phyloP scores from a whole-genome alignment of 2,113 vertebrate genomes.

The Oryzias javanicus region DNA sequence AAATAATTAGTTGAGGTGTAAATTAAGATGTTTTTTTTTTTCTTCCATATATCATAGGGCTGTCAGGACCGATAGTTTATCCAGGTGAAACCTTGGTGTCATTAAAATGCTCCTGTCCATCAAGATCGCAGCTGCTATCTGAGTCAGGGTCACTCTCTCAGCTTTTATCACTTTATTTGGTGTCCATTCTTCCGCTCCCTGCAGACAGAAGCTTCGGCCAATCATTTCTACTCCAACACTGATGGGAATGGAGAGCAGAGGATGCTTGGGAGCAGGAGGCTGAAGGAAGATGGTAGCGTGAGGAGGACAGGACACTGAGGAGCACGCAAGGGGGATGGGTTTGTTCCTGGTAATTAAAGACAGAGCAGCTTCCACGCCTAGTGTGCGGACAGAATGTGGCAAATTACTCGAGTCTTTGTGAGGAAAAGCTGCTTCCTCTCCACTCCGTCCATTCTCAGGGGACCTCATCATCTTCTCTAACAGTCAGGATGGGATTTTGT shows the following conservation, averaged over 20 bases:
- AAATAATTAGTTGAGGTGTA: background rate
- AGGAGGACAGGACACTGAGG: slow-evolving; percentile 44
- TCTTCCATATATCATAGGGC: slow-evolving; percentile 44
- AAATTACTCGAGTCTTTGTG: slow-evolving; percentile 87
- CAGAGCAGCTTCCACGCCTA: slow-evolving; percentile 82
- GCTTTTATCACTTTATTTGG: slow-evolving; percentile 70
- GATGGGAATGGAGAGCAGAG: slow-evolving; percentile 47
- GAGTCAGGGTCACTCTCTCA: slow-evolving; percentile 58
- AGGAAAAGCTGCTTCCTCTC: slow-evolving; percentile 84
- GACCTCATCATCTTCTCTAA: slow-evolving; percentile 93
- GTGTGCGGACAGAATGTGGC: slow-evolving; percentile 83
- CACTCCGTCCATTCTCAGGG: slow-evolving; percentile 84
- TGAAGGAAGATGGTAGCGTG: slow-evolving; percentile 32
- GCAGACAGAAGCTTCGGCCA: slow-evolving; percentile 53
- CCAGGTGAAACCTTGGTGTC: slow-evolving; percentile 65
- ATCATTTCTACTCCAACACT: slow-evolving; percentile 57
- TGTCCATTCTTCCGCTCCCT: slow-evolving; percentile 62
- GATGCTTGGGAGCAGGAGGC: slow-evolving; percentile 34
- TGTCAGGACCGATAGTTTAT: slow-evolving; percentile 67
- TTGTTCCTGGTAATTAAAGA: slow-evolving; percentile 89
- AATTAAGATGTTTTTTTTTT: slow-evolving; percentile 12
- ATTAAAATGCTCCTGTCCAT: slow-evolving; percentile 64
- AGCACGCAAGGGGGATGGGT: slow-evolving; percentile 67
- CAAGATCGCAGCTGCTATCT: slow-evolving; percentile 66
- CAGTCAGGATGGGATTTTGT: slow-evolving; percentile 93